Conservation (phyloP, 2,888 invertebrate genomes). For the Lasiommata megera region DNA sequence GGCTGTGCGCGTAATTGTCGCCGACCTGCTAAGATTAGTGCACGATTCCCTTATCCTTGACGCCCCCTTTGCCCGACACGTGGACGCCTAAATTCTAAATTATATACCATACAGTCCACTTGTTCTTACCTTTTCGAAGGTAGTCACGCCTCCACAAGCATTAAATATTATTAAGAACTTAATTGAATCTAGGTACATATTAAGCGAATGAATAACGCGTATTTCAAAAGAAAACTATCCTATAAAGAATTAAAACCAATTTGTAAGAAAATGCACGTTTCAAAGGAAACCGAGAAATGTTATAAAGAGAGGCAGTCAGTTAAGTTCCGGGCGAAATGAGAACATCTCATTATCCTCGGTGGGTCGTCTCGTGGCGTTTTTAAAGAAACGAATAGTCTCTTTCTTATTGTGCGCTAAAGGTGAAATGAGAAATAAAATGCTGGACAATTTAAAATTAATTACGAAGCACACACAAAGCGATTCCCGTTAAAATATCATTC, state of each 20-base stretch:
- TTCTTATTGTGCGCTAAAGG: not conserved
- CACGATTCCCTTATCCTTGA: too few species aligned
- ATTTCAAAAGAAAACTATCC: slow-evolving; percentile 6
- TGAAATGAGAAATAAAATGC: slow-evolving; percentile 1
- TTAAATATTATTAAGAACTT: too few species aligned
- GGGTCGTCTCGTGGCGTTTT: slow-evolving; percentile 10
- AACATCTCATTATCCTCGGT: slow-evolving; percentile 23
- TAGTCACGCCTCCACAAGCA: too few species aligned
- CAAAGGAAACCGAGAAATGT: slow-evolving; percentile 3
- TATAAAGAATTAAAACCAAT: slow-evolving; percentile 10
- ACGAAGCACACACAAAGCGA: not conserved
- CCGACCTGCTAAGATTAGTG: too few species aligned
- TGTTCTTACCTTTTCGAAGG: too few species aligned
- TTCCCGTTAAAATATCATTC: not conserved
- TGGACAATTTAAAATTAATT: not conserved
- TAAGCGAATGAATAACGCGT: not conserved
- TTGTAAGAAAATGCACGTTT: slow-evolving; percentile 1
- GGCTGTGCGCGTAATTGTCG: too few species aligned
- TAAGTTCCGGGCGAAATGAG: slow-evolving; percentile 19
- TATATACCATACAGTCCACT: too few species aligned
- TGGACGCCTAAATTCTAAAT: too few species aligned
- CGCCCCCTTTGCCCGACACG: too few species aligned
- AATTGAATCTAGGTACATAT: not conserved
- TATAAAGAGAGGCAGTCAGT: slow-evolving; percentile 5
- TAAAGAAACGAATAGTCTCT: not conserved